Percentiles rank a stretch among this genome's conserved stretches.
These are phyloP conservation scores for Aromia moschata DNA, from an alignment of 2,888 invertebrate genomes.

Conservation along the genomic window DNA sequence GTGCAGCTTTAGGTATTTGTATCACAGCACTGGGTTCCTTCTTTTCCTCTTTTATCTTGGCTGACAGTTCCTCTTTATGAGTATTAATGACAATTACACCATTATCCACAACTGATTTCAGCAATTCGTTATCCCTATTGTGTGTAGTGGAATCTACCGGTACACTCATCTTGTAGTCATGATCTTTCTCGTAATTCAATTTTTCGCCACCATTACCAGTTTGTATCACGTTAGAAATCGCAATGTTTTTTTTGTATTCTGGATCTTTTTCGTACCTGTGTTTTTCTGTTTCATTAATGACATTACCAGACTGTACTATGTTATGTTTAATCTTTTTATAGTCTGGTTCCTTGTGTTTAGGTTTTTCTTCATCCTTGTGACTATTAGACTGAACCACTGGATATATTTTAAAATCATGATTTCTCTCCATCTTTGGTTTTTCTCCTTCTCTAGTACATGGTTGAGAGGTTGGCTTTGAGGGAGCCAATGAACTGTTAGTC, in stretches of 20 bases:
- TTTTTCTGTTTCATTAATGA: neutral
- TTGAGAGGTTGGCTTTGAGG: neutral
- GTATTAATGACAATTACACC: constrained; percentile 35
- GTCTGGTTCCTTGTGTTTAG: neutral
- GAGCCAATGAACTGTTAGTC: neutral
- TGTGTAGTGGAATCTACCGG: neutral
- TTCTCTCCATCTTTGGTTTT: neutral
- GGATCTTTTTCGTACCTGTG: neutral
- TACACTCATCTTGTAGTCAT: neutral
- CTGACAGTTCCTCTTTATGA: constrained; percentile 23
- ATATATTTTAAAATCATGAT: neutral
- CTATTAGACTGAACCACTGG: neutral
- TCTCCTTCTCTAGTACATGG: neutral
- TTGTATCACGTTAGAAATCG: neutral
- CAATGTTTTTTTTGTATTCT: neutral
- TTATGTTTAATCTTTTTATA: neutral
- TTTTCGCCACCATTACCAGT: neutral
- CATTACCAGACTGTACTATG: neutral
- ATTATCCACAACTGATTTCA: constrained; percentile 20
- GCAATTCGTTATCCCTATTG: constrained; percentile 2
- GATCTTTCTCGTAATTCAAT: neutral
- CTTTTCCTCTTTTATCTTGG: constrained; percentile 24
- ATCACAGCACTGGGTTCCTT: constrained; percentile 40
- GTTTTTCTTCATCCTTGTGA: neutral
- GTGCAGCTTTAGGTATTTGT: constrained; percentile 40